These are phyloP conservation scores for Nothobranchius furzeri DNA, from an alignment of 2,113 vertebrate genomes.

Conservation along the genomic window DNA sequence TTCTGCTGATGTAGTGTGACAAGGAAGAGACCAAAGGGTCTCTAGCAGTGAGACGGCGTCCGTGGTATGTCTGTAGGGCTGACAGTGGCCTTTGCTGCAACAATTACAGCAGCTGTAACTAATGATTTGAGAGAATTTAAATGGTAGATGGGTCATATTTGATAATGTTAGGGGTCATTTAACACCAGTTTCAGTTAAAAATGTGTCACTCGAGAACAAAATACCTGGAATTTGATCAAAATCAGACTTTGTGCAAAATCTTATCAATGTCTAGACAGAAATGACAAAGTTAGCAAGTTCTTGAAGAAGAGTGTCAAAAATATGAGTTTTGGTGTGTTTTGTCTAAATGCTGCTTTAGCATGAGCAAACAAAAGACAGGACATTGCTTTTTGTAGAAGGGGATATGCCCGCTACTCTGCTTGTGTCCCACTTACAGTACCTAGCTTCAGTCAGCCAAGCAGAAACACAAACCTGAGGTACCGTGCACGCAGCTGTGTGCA, in stretches of 20 bases:
- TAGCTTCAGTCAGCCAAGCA: slow-evolving; percentile 6
- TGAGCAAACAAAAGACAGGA: not conserved
- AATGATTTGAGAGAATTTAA: not conserved
- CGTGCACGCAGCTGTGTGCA: slow-evolving; percentile 9
- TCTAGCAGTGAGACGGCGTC: slow-evolving; percentile 62
- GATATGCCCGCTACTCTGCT: not conserved
- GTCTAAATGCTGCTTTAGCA: not conserved
- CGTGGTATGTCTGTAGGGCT: slow-evolving; percentile 56
- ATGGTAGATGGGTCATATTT: not conserved
- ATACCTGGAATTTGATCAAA: too few relatives aligned
- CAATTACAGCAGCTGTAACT: slow-evolving; percentile 48
- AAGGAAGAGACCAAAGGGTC: slow-evolving; percentile 72
- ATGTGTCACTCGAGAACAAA: too few relatives aligned
- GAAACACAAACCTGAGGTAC: slow-evolving; percentile 13
- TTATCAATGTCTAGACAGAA: not conserved
- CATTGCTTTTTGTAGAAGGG: not conserved
- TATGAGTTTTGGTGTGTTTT: not conserved
- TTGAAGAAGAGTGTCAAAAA: not conserved
- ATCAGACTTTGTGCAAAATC: too few relatives aligned
- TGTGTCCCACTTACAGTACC: slow-evolving; percentile 19
- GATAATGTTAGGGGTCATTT: too few relatives aligned
- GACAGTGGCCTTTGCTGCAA: slow-evolving; percentile 48
- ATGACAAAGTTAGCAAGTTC: not conserved
- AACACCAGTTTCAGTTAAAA: too few relatives aligned
- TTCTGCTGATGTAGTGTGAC: slow-evolving; percentile 72